Evolutionary conservation across 2,888 invertebrate genomes (phyloP), one percentile per base, ranked within the genome.

Genomic region (Anthophora plumipes): DNA sequence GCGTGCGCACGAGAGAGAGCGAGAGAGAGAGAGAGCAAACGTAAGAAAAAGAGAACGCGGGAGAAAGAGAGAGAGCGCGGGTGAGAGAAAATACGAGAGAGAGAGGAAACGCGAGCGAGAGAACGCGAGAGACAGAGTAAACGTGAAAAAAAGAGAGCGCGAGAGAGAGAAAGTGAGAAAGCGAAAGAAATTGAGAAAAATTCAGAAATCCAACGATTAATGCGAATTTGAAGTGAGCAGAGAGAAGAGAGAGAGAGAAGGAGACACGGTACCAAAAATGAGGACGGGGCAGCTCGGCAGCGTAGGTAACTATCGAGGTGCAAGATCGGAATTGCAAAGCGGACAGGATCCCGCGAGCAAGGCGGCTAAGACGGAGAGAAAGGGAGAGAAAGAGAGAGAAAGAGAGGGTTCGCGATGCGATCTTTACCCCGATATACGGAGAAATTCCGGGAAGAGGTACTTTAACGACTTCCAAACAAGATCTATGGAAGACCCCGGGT

Each of bases 291-390:
- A 87, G 83, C 89, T 88, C 85, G 88, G 84, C 85, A 85, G 84
- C 83, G 86, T 87, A 90, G 88, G 87, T 80, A 88, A 89, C 89
- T 91, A 93, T 93, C 92, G 90, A 91, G 88, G 91, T 91, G 92
- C 92, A 92, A 92, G 92, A 92, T 93, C 92, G 90, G 92, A 93
- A 93, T 93, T 92, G 92, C 91, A 92, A 93, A 93, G 91, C 90
- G 92, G 89, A 89, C 88, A 88, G 91, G 89, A 91, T 91, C 89
- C 91, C 88, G 87, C 86, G 89, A 89, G 90, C 73, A 48, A 64
- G 50, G 74, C 71, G 77, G 81, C 73, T 12, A 71, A 59, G 72
- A 48, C 67, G 37, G 69, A 43, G 68, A 77, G 66, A 77, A 48
- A 84, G 68, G 66, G 37, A 59, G 31, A 68, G 43, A 68, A 61